A percentile compares a stretch with the other conserved stretches of the same genome.
Evolutionary conservation across 2,113 vertebrate species (phyloP).

Genomic region (Hystrix brachyura): DNA sequence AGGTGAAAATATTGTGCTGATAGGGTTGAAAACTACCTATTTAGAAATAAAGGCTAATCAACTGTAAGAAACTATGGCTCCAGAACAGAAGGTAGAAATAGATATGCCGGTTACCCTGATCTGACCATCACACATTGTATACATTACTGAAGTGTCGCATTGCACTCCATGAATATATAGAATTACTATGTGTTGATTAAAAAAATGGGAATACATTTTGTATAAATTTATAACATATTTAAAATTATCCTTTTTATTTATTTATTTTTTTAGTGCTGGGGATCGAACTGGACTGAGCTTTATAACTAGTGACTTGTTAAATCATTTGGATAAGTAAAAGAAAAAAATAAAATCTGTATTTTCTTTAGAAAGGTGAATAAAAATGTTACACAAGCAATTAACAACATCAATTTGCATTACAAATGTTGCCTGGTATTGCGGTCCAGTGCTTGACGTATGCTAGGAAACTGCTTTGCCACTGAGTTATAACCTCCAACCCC

Average conservation of each 20-base stretch:
- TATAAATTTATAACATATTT: background rate
- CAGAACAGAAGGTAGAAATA: background rate
- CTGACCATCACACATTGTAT: background rate
- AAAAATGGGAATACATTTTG: background rate
- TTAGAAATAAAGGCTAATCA: constrained; percentile 12
- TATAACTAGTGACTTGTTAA: constrained; percentile 38
- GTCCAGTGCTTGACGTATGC: background rate
- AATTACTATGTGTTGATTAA: background rate
- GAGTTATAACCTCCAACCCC: background rate
- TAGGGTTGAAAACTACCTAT: background rate
- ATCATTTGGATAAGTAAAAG: background rate
- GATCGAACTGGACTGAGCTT: no score
- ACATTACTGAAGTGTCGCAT: background rate
- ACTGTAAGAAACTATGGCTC: background rate
- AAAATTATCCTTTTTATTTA: background rate
- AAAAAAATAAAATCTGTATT: background rate
- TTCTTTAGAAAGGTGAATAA: constrained; percentile 64
- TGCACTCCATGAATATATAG: background rate
- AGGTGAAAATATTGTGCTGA: background rate
- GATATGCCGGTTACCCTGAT: background rate
- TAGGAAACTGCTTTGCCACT: background rate
- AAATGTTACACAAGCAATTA: constrained; percentile 27
- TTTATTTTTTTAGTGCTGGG: background rate
- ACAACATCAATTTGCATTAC: constrained; percentile 42
- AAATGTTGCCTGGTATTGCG: background rate